A percentile compares a stretch with the other conserved stretches of the same genome.
Conservation (phyloP, 2,113 vertebrate genomes). For the Helogale parvula region DNA sequence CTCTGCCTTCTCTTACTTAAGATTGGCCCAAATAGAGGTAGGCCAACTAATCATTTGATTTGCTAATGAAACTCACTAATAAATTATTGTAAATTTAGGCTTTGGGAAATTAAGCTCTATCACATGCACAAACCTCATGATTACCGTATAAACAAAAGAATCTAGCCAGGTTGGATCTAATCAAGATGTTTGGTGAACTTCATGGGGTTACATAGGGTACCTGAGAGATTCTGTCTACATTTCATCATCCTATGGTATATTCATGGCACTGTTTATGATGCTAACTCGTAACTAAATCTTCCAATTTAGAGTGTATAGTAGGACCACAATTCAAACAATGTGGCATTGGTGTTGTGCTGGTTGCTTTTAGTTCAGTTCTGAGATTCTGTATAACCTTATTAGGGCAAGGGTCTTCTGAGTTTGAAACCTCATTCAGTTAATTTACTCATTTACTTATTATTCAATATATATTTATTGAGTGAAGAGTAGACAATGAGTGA, state of each 20-base stretch:
- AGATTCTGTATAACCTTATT: background rate
- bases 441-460: background rate
- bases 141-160: background rate
- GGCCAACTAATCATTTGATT: background rate
- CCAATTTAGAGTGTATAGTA: background rate
- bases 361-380: background rate
- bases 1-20: background rate
- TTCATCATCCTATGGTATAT: background rate
- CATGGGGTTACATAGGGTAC: background rate
- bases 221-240: background rate
- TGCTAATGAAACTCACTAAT: background rate
- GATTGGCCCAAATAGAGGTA: background rate
- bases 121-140: background rate
- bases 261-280: background rate
- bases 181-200: background rate
- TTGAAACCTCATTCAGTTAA: background rate
- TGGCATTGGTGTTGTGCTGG: background rate
- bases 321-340: background rate
- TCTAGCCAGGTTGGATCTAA: background rate
- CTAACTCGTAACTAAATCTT: background rate
- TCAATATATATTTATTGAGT: background rate
- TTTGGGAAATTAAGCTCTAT: background rate
- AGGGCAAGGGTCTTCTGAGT: background rate
- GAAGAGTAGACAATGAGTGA: background rate
- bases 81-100: background rate